Base-by-base conservation (phyloP, 2,888 invertebrate species). In the Eilema sororculum region DNA sequence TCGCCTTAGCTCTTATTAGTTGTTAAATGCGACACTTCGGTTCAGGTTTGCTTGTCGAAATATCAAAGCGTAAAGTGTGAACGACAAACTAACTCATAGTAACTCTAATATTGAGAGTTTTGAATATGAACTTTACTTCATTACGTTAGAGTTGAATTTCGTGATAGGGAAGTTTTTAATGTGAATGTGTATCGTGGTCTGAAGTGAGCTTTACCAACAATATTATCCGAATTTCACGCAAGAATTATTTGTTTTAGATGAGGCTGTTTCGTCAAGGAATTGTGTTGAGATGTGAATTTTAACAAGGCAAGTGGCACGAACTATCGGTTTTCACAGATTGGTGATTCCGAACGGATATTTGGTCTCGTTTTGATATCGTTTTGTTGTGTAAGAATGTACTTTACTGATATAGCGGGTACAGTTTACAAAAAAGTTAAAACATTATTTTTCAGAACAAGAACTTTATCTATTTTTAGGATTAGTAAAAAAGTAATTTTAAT, bases 191-290 rank as follows among this genome's bases (percentile, higher is more conserved):
- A 79, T 69, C 20, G 69, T 80, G 73, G 78, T 82, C 77, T 71
- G 79, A 79, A 75, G 73, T 72, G 61, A 86, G 85, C 86, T 89
- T 88, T 84, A 86, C 84, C 88, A 88, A 88, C 87, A 89, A 82
- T 80, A 79, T 90, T 88, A 91, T 90, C 85, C 86, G 86, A 87
- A 91, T 93, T 93, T 93, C 88, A 93, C 93, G 93, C 88, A 86
- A 92, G 88, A 92, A 79, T 89, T 92, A 84, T 93, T 93, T 93
- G 93, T 94, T 90, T 93, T 91, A 90, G 87, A 89, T 81, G 81
- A 75, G 78, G 80, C 79, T 81, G 87, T 83, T 89, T 83, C 67
- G 79, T 85, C 91, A 92, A 90, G 89, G 84, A 79, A 74, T 79
- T 78, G 76, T 78, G 73, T 78, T 73, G 77, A 87, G 87, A 86